phyloP scores from a whole-genome alignment of 1,140 invertebrate genomes.

The Saxidomus purpurata region DNA sequence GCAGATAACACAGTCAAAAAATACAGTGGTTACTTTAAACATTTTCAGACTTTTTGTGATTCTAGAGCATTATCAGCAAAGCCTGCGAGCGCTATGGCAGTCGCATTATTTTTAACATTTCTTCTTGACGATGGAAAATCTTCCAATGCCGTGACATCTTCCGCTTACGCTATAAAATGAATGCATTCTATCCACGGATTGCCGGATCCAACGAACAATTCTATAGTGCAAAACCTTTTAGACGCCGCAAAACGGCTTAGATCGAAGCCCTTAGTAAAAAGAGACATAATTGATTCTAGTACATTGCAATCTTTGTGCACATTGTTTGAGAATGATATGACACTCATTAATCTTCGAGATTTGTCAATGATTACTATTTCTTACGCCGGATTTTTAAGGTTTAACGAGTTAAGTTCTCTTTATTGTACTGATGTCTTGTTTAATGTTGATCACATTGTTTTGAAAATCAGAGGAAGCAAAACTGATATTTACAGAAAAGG shows the following conservation, averaged over 20 bases:
- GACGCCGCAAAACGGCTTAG: not conserved
- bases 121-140: too few species aligned
- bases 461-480: too few species aligned
- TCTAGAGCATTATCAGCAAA: too few species aligned
- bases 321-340: not conserved
- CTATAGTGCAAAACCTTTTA: not conserved
- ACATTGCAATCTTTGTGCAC: not conserved
- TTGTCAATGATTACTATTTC: not conserved
- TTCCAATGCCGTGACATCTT: too few species aligned
- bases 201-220: slow-evolving; percentile 23
- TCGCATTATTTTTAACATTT: not conserved
- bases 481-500: too few species aligned
- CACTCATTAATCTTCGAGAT: too few species aligned
- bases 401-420: too few species aligned
- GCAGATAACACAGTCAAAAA: too few species aligned
- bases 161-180: slow-evolving; percentile 12
- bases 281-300: not conserved
- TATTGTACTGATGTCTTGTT: not conserved
- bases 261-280: not conserved
- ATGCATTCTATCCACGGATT: slow-evolving; percentile 24
- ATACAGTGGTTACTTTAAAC: too few species aligned
- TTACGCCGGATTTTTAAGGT: too few species aligned
- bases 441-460: not conserved
- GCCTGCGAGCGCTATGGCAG: too few species aligned
- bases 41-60: too few species aligned